Evolutionary conservation across 2,888 invertebrate species (phyloP).

Genomic region (Drosophila recens): DNA sequence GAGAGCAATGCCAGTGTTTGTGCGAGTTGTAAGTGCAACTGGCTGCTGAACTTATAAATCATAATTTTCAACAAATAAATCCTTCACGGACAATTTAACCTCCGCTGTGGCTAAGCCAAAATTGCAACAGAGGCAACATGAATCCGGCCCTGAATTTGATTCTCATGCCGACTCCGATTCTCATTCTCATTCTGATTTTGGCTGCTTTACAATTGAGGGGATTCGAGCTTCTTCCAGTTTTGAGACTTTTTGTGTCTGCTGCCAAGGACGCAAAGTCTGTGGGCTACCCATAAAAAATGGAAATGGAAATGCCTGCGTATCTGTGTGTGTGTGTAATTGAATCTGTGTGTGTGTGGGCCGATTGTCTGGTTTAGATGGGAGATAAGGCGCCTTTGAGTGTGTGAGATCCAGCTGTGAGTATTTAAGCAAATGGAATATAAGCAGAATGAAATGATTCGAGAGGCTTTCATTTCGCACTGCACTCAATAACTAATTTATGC

Average conservation of each 20-base stretch:
- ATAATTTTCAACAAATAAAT: constrained; percentile 78
- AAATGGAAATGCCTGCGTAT: constrained; percentile 23
- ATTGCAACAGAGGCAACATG: constrained; percentile 67
- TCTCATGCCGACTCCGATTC: constrained; percentile 17
- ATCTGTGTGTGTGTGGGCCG: constrained; percentile 1
- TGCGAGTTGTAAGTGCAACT: constrained; percentile 55
- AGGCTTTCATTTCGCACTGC: constrained; percentile 7
- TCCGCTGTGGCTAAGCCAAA: constrained; percentile 50
- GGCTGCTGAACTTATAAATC: constrained; percentile 75
- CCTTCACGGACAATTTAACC: constrained; percentile 77
- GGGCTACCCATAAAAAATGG: constrained; percentile 31
- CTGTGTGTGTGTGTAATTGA: constrained; percentile 4
- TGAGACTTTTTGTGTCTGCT: constrained; percentile 31
- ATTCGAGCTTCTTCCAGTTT: constrained; percentile 3
- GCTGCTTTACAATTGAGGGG: constrained; percentile 45
- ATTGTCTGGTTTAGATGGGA: constrained; percentile 18
- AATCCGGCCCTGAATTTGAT: constrained; percentile 33
- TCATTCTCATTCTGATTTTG: constrained; percentile 25
- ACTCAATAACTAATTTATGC: constrained; percentile 23
- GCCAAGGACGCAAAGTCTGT: constrained; percentile 45
- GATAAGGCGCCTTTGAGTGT: constrained; percentile 5
- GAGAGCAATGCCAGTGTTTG: constrained; percentile 14
- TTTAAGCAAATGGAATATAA: constrained; percentile 8
- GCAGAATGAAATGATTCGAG: constrained; percentile 1
- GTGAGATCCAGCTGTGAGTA: constrained; percentile 10